These are phyloP conservation scores for Eupsilia transversa DNA, from an alignment of 2,888 invertebrate species.

Conservation along the genomic window DNA sequence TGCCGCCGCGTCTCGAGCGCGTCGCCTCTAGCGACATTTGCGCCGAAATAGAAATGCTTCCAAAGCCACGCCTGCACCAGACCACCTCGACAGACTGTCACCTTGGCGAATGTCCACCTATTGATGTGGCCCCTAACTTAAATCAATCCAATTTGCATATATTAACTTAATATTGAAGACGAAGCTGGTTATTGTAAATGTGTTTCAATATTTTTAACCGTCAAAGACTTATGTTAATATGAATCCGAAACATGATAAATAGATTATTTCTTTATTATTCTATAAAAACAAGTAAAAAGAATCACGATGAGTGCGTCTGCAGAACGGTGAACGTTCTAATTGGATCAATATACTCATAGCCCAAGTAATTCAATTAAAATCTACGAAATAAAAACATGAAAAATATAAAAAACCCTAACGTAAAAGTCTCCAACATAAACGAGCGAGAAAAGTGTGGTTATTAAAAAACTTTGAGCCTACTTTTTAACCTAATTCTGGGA, in stretches of 20 bases:
- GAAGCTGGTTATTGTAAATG: background rate
- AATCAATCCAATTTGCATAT: conserved; percentile 28
- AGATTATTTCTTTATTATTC: background rate
- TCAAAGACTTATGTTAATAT: background rate
- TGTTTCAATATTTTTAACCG: background rate
- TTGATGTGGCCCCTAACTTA: conserved; percentile 13
- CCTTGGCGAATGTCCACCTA: conserved; percentile 59
- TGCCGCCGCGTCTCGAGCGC: conserved; percentile 74
- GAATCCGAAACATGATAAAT: background rate
- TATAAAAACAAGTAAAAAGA: background rate
- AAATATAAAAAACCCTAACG: conserved; percentile 15
- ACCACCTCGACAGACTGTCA: conserved; percentile 64
- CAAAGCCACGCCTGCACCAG: conserved; percentile 69
- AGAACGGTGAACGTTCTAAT: background rate
- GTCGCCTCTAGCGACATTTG: conserved; percentile 76
- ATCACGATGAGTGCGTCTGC: background rate
- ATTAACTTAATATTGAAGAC: conserved; percentile 6
- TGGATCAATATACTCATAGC: background rate
- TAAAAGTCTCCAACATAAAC: conserved; percentile 34
- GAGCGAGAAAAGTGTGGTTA: conserved; percentile 50
- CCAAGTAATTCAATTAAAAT: conserved; percentile 38
- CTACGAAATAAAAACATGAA: conserved; percentile 17
- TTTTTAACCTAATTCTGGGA: conserved; percentile 43
- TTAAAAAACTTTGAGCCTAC: conserved; percentile 57
- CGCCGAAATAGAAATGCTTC: conserved; percentile 87